Conservation (phyloP, 2,888 invertebrate species). For the Conus canariensis region DNA sequence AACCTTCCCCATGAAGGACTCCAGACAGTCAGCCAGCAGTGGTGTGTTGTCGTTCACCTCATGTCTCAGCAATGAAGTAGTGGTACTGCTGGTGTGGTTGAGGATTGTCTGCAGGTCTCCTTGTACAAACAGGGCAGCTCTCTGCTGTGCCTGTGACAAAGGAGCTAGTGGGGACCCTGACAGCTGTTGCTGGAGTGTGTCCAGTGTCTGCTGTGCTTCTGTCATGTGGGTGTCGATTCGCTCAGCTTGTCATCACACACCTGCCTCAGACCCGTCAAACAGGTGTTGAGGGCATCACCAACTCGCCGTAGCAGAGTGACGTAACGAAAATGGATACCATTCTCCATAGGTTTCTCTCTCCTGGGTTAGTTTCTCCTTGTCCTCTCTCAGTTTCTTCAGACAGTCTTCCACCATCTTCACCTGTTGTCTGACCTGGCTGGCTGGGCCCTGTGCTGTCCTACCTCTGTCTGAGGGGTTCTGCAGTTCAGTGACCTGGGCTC, state of each 20-base stretch:
- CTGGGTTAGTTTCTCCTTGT: neutral
- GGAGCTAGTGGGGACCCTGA: neutral
- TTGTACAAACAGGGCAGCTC: neutral
- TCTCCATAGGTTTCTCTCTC: constrained; percentile 24
- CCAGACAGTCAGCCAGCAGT: neutral
- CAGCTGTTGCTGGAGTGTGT: constrained; percentile 4
- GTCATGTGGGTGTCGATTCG: neutral
- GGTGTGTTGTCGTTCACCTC: neutral
- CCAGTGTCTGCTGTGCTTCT: constrained; percentile 4
- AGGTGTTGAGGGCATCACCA: neutral
- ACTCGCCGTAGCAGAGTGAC: neutral
- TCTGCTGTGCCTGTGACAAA: neutral
- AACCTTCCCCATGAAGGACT: neutral
- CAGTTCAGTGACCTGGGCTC: neutral
- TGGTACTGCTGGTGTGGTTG: no score
- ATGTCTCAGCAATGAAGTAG: neutral
- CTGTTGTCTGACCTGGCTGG: neutral
- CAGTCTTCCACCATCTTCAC: constrained; percentile 2
- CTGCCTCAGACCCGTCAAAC: neutral
- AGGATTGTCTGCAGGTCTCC: neutral
- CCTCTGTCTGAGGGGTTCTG: neutral
- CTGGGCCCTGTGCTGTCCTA: neutral
- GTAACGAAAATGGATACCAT: neutral
- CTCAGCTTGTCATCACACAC: neutral
- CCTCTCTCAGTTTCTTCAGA: neutral